Percentiles rank a stretch among this genome's conserved stretches.
These are phyloP conservation scores for Setipinna tenuifilis DNA, from an alignment of 2,797 vertebrate species.

Conservation along the genomic window DNA sequence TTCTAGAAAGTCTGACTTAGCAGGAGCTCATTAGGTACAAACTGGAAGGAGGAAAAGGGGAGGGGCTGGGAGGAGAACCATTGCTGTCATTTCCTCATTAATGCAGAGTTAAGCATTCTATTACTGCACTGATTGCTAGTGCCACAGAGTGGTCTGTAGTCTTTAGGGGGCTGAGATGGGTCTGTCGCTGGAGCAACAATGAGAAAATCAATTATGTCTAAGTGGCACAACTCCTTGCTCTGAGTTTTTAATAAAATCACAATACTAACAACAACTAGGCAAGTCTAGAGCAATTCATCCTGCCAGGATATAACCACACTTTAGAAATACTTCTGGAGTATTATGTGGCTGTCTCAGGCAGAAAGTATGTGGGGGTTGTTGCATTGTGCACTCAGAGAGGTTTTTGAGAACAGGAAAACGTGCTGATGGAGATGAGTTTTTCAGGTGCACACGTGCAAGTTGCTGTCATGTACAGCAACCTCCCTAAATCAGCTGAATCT, in stretches of 20 bases:
- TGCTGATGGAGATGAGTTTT: too few relatives aligned
- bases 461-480: too few relatives aligned
- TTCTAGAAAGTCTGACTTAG: not conserved
- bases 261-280: too few relatives aligned
- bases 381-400: not conserved
- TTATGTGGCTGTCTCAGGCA: too few relatives aligned
- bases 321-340: too few relatives aligned
- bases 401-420: not conserved
- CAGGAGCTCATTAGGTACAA: not conserved
- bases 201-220: too few relatives aligned
- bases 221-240: too few relatives aligned
- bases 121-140: not conserved
- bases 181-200: not conserved
- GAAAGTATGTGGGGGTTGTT: not conserved
- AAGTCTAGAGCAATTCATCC: too few relatives aligned
- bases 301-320: too few relatives aligned
- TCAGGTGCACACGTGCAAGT: too few relatives aligned
- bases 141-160: not conserved
- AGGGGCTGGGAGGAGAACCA: not conserved
- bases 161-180: not conserved
- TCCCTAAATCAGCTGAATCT: too few relatives aligned
- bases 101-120: not conserved
- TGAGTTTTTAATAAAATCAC: too few relatives aligned
- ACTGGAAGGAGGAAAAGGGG: not conserved
- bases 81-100: not conserved